A percentile compares a stretch with the other conserved stretches of the same genome.
phyloP scores from a whole-genome alignment of 1,140 invertebrate species.

The Acyrthosiphon pisum region DNA sequence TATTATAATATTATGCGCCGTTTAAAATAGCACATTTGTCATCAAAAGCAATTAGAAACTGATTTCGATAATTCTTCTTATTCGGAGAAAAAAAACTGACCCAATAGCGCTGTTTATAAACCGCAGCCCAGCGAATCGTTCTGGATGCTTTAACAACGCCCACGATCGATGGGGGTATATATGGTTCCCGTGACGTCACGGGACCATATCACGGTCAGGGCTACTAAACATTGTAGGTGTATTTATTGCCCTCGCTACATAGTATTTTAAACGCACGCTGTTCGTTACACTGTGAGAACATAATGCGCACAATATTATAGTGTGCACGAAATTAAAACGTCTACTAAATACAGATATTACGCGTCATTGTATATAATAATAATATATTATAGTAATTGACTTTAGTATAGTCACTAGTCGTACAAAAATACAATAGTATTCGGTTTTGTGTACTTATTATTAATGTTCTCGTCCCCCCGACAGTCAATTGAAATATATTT shows the following conservation, averaged over 20 bases:
- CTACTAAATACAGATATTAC: neutral
- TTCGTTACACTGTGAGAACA: neutral
- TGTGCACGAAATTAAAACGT: neutral
- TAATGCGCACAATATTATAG: neutral
- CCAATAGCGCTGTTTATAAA: conserved; percentile 34
- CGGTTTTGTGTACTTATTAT: neutral
- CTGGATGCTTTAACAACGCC: conserved; percentile 55
- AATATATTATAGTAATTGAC: neutral
- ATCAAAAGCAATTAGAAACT: neutral
- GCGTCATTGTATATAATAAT: neutral
- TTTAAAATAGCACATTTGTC: neutral
- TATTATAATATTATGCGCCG: neutral
- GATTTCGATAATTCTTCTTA: neutral
- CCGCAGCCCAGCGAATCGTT: conserved; percentile 34
- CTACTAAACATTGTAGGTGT: conserved; percentile 52
- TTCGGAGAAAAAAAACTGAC: conserved; percentile 5
- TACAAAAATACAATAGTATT: neutral
- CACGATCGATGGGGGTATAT: conserved; percentile 56
- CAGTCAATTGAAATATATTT: conserved; percentile 19
- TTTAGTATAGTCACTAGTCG: neutral
- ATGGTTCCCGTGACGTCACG: conserved; percentile 49
- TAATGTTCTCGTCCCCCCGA: neutral
- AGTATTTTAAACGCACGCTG: neutral
- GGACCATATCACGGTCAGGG: conserved; percentile 55
- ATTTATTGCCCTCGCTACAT: neutral